Base-by-base conservation (phyloP, 1,140 invertebrate genomes). In the Sycobia sp. region DNA sequence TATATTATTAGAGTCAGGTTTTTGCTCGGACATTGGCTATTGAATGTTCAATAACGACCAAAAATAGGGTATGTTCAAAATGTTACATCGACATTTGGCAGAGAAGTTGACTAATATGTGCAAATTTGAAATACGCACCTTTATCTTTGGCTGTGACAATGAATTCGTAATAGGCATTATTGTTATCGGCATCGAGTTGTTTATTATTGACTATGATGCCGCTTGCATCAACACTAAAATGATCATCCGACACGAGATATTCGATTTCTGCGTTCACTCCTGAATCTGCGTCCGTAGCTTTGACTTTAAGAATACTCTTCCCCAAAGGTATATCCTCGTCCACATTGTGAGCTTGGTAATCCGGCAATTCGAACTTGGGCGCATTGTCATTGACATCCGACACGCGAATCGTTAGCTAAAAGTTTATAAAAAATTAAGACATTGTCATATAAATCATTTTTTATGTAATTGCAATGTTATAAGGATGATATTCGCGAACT, bases 351-450 rank as follows among this genome's bases (percentile, higher is more conserved):
- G 93, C 93, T 82, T 97, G 94, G 76, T 97, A 97, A 79, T 97
- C 94, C 0, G 95, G 95, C 43, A 97, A 78, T 78, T 96, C 94
- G 73, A 97, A 97, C 77, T 96, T 95, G 0, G 95, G 94, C 4
- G 92, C 92, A 77, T 96, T 95, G 76, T 96, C 94, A 71, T 97
- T 96, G 1, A 96, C 94, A 80, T 97, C 95, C n/a, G 93, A 93
- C 0, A 95, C 93, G 46, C 91, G 85, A 63, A 95, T 95, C 7
- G 92, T 95, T 16, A 95, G 77, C 93, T 95, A 73, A 32, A 83
- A 84, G 64, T 22, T 34, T 36, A 29, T 44, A 50, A 0, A 16
- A 38, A 16, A 39, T 50, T 27, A 50, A 5, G n/a, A n/a, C n/a
- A n/a, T n/a, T n/a, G n/a, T n/a, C n/a, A n/a, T n/a, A n/a, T n/a